Evolutionary conservation across 2,888 invertebrate species (phyloP).

Genomic region (Pseudococcus jackbeardsleyi): DNA sequence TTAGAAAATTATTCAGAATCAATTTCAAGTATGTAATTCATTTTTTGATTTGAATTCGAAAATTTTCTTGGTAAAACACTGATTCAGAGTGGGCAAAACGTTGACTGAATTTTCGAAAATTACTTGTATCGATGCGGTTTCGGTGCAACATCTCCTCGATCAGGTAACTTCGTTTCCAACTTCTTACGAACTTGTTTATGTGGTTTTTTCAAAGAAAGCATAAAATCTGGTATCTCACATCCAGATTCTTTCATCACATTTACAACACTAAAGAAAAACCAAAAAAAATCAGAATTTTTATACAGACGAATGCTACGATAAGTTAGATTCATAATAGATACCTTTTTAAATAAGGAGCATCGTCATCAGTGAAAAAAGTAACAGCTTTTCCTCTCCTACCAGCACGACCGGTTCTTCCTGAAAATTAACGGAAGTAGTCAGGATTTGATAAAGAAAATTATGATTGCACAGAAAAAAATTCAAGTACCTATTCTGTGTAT

Average conservation of each 20-base stretch:
- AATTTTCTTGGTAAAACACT: too few species aligned
- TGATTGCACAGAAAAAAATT: not conserved
- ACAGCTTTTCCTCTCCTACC: constrained; percentile 89
- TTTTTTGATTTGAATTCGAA: too few species aligned
- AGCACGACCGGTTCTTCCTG: constrained; percentile 92
- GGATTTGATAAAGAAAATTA: too few species aligned
- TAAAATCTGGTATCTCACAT: constrained; percentile 91
- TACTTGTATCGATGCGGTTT: constrained; percentile 66
- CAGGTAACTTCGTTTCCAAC: constrained; percentile 75
- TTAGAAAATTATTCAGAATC: too few species aligned
- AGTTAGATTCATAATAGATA: not conserved
- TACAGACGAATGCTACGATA: too few species aligned
- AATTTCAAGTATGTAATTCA: too few species aligned
- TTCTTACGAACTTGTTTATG: constrained; percentile 76
- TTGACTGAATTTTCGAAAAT: not conserved
- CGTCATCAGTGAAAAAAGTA: constrained; percentile 94
- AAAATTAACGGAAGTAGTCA: constrained; percentile 69
- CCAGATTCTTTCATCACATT: constrained; percentile 92
- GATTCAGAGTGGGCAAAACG: too few species aligned
- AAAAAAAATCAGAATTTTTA: constrained; percentile 65
- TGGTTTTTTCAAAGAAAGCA: constrained; percentile 82
- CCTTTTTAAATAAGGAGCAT: constrained; percentile 82
- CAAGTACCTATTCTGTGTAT: constrained; percentile 84
- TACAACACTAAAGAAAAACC: constrained; percentile 82
- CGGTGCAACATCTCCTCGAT: constrained; percentile 76